phyloP scores from a whole-genome alignment of 2,888 invertebrate species.

The Hartigia nigra region DNA sequence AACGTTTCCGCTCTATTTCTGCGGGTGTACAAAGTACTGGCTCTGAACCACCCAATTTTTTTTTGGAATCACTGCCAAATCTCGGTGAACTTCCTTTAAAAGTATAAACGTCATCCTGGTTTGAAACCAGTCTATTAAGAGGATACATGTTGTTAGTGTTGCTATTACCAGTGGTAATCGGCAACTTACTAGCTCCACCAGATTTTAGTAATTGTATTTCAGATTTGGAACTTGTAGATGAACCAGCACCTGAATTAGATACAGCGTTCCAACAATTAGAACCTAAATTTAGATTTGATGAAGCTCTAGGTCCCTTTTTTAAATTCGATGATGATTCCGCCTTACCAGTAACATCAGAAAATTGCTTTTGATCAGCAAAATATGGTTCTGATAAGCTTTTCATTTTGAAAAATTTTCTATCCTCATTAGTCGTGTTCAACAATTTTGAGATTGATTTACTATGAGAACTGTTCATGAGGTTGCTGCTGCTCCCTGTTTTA shows the following conservation, averaged over 20 bases:
- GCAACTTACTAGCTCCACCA: conserved; percentile 18
- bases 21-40: conserved; percentile 70
- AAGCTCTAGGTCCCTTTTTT: background rate
- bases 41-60: conserved; percentile 49
- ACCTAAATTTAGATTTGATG: conserved; percentile 9
- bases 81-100: conserved; percentile 29
- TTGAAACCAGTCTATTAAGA: conserved; percentile 40
- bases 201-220: conserved; percentile 19
- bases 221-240: conserved; percentile 41
- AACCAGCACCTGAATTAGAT: conserved; percentile 11
- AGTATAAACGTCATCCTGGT: conserved; percentile 30
- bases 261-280: conserved; percentile 4
- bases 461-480: background rate
- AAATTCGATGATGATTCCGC: background rate
- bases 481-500: background rate
- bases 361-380: conserved; percentile 26
- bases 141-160: conserved; percentile 24
- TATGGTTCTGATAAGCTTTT: conserved; percentile 48
- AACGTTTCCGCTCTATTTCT: conserved; percentile 73
- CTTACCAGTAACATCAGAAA: background rate
- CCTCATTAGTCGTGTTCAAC: background rate
- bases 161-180: conserved; percentile 19
- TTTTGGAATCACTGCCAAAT: conserved; percentile 19
- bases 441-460: background rate
- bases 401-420: conserved; percentile 51